Percentiles rank a stretch among this genome's conserved stretches.
These are phyloP conservation scores for Yponomeuta malinellus DNA, from an alignment of 2,888 invertebrate genomes.

Conservation along the genomic window DNA sequence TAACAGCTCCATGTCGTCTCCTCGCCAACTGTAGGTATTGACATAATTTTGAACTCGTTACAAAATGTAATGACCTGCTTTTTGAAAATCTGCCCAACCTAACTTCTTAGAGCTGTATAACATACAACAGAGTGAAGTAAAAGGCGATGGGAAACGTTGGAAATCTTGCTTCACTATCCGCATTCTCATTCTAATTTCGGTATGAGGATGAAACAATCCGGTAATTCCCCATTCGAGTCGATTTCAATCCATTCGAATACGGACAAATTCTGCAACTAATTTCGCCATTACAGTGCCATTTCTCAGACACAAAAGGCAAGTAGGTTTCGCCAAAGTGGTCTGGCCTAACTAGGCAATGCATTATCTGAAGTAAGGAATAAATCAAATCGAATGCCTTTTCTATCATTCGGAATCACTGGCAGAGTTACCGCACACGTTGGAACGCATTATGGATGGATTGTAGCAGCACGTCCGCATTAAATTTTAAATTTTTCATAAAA, in stretches of 20 bases:
- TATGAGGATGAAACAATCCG: neutral
- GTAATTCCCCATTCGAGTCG: neutral
- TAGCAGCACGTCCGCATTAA: neutral
- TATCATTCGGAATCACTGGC: neutral
- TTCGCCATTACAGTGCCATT: constrained; percentile 1
- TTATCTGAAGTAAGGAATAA: neutral
- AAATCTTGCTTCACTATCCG: neutral
- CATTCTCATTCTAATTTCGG: constrained; percentile 1
- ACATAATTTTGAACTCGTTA: too few relatives aligned
- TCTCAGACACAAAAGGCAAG: neutral
- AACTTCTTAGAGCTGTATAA: neutral
- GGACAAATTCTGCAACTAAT: neutral
- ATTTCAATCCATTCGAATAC: neutral
- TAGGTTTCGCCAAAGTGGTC: neutral
- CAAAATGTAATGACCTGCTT: too few relatives aligned
- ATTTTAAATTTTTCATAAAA: too few relatives aligned
- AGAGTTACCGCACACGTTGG: neutral
- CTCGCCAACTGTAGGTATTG: too few relatives aligned
- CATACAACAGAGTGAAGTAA: neutral
- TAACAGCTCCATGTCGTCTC: too few relatives aligned
- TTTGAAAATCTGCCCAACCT: neutral
- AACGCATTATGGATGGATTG: neutral
- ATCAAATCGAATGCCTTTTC: neutral
- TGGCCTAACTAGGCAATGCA: neutral
- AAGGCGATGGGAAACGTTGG: neutral